These are phyloP conservation scores for Octonoba sinensis DNA, from an alignment of 2,888 invertebrate genomes.

Conservation along the genomic window DNA sequence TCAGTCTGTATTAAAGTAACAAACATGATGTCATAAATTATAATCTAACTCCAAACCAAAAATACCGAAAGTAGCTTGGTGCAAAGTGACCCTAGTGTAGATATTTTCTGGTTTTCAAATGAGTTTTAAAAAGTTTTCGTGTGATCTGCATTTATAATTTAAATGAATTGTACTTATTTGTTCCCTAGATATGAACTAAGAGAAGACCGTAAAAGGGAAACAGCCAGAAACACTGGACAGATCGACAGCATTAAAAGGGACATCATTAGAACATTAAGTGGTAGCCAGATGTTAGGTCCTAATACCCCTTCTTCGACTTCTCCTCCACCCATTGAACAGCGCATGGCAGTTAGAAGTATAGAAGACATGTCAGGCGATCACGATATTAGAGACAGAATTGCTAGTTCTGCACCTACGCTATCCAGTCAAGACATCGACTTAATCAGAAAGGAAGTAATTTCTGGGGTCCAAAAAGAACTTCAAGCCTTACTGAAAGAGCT, in stretches of 20 bases:
- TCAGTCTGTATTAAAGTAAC: too few species aligned
- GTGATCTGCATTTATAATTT: too few species aligned
- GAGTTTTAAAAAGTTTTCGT: too few species aligned
- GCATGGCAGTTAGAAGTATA: slow-evolving; percentile 36
- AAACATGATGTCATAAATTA: too few species aligned
- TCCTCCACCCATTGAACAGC: slow-evolving; percentile 32
- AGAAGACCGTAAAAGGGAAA: slow-evolving; percentile 74
- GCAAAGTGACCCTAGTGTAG: too few species aligned
- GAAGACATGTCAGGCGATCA: slow-evolving; percentile 36
- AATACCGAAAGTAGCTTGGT: too few species aligned
- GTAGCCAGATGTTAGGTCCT: slow-evolving; percentile 45
- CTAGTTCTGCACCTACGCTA: slow-evolving; percentile 7
- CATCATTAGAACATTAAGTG: slow-evolving; percentile 71
- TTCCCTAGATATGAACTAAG: slow-evolving; percentile 73
- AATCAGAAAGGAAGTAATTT: slow-evolving; percentile 50
- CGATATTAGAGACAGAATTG: slow-evolving; percentile 12
- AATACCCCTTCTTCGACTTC: slow-evolving; percentile 38
- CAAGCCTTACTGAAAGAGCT: slow-evolving; percentile 39
- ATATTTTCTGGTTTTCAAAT: too few species aligned
- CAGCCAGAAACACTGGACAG: slow-evolving; percentile 72
- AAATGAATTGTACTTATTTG: too few species aligned
- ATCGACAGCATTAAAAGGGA: slow-evolving; percentile 74
- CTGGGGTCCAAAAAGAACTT: slow-evolving; percentile 51
- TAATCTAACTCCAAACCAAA: too few species aligned
- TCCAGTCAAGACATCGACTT: slow-evolving; percentile 52